A percentile compares a stretch with the other conserved stretches of the same genome.
Conservation (phyloP, 92 coral and sea anemone genomes). For the Montipora capitata region DNA sequence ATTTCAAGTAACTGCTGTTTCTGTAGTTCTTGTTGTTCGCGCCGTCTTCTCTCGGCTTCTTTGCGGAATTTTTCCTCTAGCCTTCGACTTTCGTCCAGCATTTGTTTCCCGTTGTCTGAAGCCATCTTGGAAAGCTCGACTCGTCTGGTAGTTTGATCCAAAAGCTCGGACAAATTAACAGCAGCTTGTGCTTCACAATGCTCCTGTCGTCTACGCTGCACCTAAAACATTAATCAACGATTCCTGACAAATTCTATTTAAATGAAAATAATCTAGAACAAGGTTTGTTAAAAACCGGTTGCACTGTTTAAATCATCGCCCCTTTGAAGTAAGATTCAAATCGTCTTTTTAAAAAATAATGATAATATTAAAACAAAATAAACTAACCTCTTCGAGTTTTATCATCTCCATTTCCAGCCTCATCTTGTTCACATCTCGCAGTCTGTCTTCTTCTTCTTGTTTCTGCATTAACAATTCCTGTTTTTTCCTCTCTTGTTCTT, state of each 20-base stretch:
- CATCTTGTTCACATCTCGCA: conserved; percentile 41
- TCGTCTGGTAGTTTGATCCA: conserved; percentile 32
- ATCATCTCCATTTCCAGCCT: conserved; percentile 48
- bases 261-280: too few relatives aligned
- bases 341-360: background rate
- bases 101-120: conserved; percentile 29
- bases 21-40: conserved; percentile 56
- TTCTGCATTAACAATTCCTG: conserved; percentile 31
- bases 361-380: background rate
- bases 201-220: conserved; percentile 12
- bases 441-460: conserved; percentile 62
- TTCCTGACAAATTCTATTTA: background rate
- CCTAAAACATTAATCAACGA: background rate
- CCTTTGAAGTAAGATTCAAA: background rate
- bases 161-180: conserved; percentile 26
- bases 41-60: conserved; percentile 62
- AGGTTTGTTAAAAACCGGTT: too few relatives aligned
- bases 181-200: conserved; percentile 41
- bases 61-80: conserved; percentile 69
- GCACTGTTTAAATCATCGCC: too few relatives aligned
- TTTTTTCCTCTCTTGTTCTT: conserved; percentile 62
- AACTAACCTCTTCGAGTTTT: conserved; percentile 59
- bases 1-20: conserved; percentile 59
- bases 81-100: conserved; percentile 25
- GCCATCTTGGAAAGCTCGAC: conserved; percentile 41